Base-by-base conservation (phyloP, 2,797 vertebrate species). In the Squalus acanthias region DNA sequence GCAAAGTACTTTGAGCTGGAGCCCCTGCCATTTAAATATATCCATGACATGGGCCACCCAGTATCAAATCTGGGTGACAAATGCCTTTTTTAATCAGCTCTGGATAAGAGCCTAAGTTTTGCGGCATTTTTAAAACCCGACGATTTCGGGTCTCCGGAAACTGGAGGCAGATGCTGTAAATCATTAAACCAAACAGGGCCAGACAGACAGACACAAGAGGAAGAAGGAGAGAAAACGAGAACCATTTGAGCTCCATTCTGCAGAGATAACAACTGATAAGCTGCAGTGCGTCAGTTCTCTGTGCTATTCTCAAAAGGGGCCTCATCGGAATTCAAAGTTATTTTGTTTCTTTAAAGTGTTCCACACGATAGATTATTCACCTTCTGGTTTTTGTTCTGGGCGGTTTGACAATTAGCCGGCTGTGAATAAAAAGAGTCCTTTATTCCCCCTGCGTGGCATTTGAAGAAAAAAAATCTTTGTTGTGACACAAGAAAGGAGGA, bases 381-480 rank as follows among this genome's bases (percentile, higher is more conserved):
- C 22, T 26, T 33, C 69, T 72, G 46, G 46, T 53, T 57, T 95
- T 50, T 74, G 50, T 95, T 74, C 94, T 29, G 46, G 69, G 6
- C 24, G 63, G 26, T 33, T 60, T 92, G 29, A 92, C 89, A 95
- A 95, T 57, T 76, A 50, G 10, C 53, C 15, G 50, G 15, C 70
- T 72, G 50, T 72, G 70, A 95, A 76, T 57, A 95, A 74, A 95
- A 74, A 93, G 91, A 69, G 26, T n/a, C 57, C 13, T n/a, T 76
- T 95, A 24, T 26, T 72, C 69, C 5, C 53, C 1, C 2, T 9
- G 46, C 17, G 6, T 33, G 29, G 50, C 50, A 33, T 7, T n/a
- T 33, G 60, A 72, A 69, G 39, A 57, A 57, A 29, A 39, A 63
- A 74, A 57, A 76, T 57, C 94, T 95, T 74, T 76, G 94, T 76